These are phyloP conservation scores for Pomacea canaliculata DNA, from an alignment of 2,888 invertebrate species.

Conservation along the genomic window DNA sequence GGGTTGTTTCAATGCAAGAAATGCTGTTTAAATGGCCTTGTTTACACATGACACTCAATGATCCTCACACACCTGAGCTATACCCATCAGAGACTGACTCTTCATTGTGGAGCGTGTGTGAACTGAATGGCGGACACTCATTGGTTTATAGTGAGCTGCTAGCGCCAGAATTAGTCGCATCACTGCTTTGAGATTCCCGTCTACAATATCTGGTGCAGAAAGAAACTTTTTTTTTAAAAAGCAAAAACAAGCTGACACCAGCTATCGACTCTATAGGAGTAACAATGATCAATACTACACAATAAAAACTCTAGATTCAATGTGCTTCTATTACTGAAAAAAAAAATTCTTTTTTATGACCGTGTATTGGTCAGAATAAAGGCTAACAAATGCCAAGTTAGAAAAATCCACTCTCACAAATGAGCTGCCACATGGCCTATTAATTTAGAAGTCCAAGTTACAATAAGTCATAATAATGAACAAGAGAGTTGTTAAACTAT, in stretches of 20 bases:
- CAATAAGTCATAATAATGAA: too few relatives aligned
- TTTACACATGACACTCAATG: too few relatives aligned
- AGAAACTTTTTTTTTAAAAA: neutral
- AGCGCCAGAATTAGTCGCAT: constrained; percentile 71
- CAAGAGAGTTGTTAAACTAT: too few relatives aligned
- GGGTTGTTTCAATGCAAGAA: too few relatives aligned
- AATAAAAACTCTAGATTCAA: neutral
- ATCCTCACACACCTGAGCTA: constrained; percentile 55
- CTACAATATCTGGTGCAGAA: constrained; percentile 66
- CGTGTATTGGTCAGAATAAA: too few relatives aligned
- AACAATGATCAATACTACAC: neutral
- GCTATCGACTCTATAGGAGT: neutral
- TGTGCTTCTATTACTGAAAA: neutral
- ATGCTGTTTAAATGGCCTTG: too few relatives aligned
- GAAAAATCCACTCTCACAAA: too few relatives aligned
- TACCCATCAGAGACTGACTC: constrained; percentile 49
- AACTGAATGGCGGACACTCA: constrained; percentile 63
- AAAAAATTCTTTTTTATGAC: too few relatives aligned
- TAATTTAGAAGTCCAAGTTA: too few relatives aligned
- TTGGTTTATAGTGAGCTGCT: constrained; percentile 71
- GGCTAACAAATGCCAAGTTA: too few relatives aligned
- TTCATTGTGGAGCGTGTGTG: constrained; percentile 32
- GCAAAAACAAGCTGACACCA: too few relatives aligned
- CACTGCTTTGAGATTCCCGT: constrained; percentile 71
- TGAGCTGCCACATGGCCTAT: too few relatives aligned